Evolutionary conservation across 2,797 vertebrate genomes (phyloP).

Genomic region (Rousettus madagascariensis): DNA sequence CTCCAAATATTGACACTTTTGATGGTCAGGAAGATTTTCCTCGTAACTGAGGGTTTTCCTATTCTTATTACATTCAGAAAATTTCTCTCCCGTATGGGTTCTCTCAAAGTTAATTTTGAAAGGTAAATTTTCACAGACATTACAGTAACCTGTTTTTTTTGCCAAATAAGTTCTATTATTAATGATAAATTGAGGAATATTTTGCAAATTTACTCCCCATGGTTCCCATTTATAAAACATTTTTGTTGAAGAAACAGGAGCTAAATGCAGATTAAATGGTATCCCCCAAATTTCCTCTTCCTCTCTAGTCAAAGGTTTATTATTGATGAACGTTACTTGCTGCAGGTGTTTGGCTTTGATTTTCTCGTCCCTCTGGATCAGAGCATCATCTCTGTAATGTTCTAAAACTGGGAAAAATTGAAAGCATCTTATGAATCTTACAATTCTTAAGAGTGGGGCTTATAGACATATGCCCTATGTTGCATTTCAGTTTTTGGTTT

Average conservation of each 20-base stretch:
- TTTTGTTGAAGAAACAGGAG: constrained; percentile 1
- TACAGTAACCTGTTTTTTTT: neutral
- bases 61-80: neutral
- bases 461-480: neutral
- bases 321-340: neutral
- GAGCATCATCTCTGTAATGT: neutral
- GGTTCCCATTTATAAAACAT: neutral
- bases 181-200: constrained; percentile 21
- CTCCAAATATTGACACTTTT: constrained; percentile 47
- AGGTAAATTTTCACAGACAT: constrained; percentile 42
- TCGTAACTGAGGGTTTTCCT: neutral
- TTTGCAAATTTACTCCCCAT: neutral
- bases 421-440: constrained; percentile 14
- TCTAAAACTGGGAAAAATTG: constrained; percentile 36
- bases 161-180: constrained; percentile 43
- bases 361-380: constrained; percentile 11
- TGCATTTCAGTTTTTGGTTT: neutral
- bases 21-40: constrained; percentile 14
- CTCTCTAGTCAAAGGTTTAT: neutral
- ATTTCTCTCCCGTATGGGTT: constrained; percentile 23
- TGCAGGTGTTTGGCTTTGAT: neutral
- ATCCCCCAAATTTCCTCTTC: neutral
- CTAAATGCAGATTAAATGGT: neutral
- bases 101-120: constrained; percentile 26
- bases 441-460: neutral